phyloP scores from a whole-genome alignment of 2,797 vertebrate species.

The Gadopsis bispinosus region DNA sequence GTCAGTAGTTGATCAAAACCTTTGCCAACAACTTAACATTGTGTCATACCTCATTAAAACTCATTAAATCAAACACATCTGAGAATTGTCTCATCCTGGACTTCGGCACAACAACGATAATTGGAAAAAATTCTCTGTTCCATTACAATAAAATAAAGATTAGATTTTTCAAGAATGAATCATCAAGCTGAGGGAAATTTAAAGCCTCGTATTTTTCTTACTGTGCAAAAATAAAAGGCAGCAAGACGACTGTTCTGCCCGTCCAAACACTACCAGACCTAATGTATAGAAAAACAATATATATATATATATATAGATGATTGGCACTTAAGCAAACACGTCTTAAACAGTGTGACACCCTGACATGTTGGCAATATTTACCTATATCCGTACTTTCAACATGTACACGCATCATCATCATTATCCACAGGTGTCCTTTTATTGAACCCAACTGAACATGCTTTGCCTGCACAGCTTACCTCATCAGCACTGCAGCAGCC shows the following conservation, averaged over 20 bases:
- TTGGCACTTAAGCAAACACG: conserved; percentile 7
- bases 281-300: conserved; percentile 16
- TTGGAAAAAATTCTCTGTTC: neutral
- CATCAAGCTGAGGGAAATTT: neutral
- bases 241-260: neutral
- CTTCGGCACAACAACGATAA: conserved; percentile 16
- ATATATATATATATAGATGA: conserved; percentile 1
- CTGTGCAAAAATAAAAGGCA: neutral
- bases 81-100: neutral
- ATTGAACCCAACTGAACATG: conserved; percentile 27
- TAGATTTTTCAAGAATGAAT: neutral
- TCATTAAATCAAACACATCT: conserved; percentile 1
- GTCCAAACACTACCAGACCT: neutral
- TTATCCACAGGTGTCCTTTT: conserved; percentile 17
- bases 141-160: conserved; percentile 3
- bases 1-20: no score
- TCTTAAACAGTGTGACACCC: neutral
- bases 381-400: neutral
- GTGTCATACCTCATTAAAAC: no score
- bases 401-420: neutral
- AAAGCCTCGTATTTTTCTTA: neutral
- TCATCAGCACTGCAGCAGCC: conserved; percentile 15
- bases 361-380: conserved; percentile 1
- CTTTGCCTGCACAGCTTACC: conserved; percentile 21
- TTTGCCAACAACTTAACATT: no score